Evolutionary conservation across 2,888 invertebrate genomes (phyloP).

Genomic region (Drosophila nigritarsus): DNA sequence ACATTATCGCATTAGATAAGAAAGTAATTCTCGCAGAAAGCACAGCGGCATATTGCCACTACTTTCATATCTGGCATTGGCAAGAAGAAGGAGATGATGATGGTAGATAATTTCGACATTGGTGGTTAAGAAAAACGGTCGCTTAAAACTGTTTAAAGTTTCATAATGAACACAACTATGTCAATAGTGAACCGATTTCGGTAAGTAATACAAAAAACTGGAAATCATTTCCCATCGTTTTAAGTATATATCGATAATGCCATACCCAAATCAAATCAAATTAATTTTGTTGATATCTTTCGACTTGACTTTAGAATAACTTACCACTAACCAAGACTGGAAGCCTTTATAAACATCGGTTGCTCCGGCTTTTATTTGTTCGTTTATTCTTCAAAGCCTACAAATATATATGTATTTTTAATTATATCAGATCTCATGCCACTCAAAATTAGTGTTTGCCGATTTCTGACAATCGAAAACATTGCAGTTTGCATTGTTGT

Average conservation of each 20-base stretch:
- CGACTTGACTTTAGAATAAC: neutral
- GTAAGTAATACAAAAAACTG: neutral
- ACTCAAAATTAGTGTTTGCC: neutral
- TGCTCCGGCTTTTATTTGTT: neutral
- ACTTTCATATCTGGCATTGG: neutral
- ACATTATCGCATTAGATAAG: neutral
- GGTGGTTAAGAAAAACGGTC: neutral
- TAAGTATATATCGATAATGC: neutral
- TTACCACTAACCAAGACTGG: neutral
- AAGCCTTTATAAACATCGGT: too few relatives aligned
- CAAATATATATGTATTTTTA: neutral
- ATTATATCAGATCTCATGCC: neutral
- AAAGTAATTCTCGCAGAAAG: neutral
- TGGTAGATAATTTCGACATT: neutral
- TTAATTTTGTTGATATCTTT: neutral
- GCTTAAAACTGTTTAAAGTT: neutral
- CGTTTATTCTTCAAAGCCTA: neutral
- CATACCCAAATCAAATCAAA: neutral
- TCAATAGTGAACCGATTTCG: neutral
- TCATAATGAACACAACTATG: neutral
- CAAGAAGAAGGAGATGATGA: neutral
- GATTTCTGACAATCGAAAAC: neutral
- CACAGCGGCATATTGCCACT: neutral
- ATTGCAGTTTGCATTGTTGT: constrained; percentile 26
- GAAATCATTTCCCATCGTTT: neutral